These are phyloP conservation scores for Onthophagus sagittarius DNA, from an alignment of 2,888 invertebrate genomes.

Conservation along the genomic window DNA sequence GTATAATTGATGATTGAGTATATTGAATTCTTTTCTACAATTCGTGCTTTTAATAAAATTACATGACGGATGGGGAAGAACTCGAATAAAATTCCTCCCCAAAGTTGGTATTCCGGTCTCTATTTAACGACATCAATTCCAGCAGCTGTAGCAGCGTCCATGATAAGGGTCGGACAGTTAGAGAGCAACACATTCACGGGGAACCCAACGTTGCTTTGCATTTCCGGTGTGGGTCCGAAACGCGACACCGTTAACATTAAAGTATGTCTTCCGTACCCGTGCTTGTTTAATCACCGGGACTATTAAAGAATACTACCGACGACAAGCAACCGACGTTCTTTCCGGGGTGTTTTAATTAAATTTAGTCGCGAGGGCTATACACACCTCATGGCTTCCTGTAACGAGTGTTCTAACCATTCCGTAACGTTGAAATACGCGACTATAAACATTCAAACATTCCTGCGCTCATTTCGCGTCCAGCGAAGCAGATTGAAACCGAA, in stretches of 20 bases:
- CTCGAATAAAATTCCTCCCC: background rate
- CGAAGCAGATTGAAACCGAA: background rate
- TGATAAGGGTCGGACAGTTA: constrained; percentile 34
- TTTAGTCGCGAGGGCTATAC: background rate
- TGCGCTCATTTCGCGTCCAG: background rate
- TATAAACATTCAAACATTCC: background rate
- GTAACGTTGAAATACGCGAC: background rate
- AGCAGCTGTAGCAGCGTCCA: constrained; percentile 31
- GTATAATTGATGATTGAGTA: too few relatives aligned
- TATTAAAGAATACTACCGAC: background rate
- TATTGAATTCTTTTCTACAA: too few relatives aligned
- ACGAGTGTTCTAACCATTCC: background rate
- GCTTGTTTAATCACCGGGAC: background rate
- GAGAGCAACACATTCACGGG: constrained; percentile 31
- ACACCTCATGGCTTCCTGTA: background rate
- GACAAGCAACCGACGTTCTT: background rate
- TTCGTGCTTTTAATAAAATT: background rate
- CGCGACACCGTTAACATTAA: constrained; percentile 27
- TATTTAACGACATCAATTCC: constrained; percentile 34
- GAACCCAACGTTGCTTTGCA: constrained; percentile 18
- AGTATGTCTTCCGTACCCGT: constrained; percentile 23
- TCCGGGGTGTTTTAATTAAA: background rate
- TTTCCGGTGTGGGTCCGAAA: constrained; percentile 13
- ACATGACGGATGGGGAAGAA: background rate
- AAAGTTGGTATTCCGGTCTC: background rate